Evolutionary conservation across 1,140 invertebrate species (phyloP).

Genomic region (Hermatobates lingyangjiaoensis): DNA sequence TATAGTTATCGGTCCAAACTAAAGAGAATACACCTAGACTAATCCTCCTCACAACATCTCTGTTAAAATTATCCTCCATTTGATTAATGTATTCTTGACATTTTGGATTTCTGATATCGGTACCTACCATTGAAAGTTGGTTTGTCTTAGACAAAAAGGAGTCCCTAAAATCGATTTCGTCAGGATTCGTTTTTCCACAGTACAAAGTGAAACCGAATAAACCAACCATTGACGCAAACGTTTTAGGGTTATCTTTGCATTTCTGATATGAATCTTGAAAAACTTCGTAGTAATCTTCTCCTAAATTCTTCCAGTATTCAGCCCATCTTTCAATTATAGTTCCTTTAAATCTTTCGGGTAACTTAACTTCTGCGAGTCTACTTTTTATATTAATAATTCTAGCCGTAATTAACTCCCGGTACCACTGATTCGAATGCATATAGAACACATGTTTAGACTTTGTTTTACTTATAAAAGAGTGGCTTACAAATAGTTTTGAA

Average conservation of each 20-base stretch:
- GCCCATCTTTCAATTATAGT: slow-evolving; percentile 42
- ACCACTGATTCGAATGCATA: no score
- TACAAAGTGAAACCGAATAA: slow-evolving; percentile 26
- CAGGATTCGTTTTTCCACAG: slow-evolving; percentile 38
- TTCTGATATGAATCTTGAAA: slow-evolving; percentile 31
- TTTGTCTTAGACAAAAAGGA: slow-evolving; percentile 34
- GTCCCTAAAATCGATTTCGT: slow-evolving; percentile 37
- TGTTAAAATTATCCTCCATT: slow-evolving; percentile 40
- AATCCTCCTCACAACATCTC: slow-evolving; percentile 38
- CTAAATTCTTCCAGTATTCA: slow-evolving; percentile 37
- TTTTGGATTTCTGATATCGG: slow-evolving; percentile 40
- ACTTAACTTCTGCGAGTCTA: no score
- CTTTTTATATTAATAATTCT: no score
- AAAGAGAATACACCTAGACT: slow-evolving; percentile 51
- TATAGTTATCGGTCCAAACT: slow-evolving; percentile 51
- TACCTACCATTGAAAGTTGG: slow-evolving; percentile 41
- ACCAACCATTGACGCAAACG: slow-evolving; percentile 28
- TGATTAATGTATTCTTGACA: slow-evolving; percentile 41
- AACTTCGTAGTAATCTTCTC: slow-evolving; percentile 39
- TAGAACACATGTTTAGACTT: no score
- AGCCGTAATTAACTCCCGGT: no score
- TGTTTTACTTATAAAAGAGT: no score
- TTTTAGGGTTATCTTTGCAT: slow-evolving; percentile 32
- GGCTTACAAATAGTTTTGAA: no score
- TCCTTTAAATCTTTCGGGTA: slow-evolving; percentile 26